Conservation (phyloP, 2,113 vertebrate species). For the Phocoena sinus region DNA sequence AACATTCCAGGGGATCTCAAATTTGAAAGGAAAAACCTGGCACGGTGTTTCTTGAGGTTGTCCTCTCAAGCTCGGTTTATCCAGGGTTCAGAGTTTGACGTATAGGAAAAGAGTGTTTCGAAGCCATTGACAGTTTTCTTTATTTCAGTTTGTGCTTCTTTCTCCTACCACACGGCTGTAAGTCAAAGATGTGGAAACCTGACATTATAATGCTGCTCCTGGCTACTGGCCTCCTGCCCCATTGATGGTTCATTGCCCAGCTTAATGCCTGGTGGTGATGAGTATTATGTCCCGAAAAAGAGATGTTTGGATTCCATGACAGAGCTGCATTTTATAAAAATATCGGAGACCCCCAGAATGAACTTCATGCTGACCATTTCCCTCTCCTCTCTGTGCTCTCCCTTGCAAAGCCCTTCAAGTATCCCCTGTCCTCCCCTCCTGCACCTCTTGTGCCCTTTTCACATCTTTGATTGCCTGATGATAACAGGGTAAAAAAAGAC, state of each 20-base stretch:
- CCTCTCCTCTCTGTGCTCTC: not conserved
- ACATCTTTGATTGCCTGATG: constrained; percentile 64
- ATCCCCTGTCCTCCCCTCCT: not conserved
- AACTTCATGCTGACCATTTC: constrained; percentile 45
- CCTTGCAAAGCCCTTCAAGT: constrained; percentile 18
- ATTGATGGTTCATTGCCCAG: constrained; percentile 26
- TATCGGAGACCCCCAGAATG: constrained; percentile 27
- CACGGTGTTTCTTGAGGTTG: not conserved
- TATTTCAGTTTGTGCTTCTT: constrained; percentile 50
- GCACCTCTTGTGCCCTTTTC: constrained; percentile 55
- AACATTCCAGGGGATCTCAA: constrained; percentile 49
- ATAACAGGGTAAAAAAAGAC: constrained; percentile 74
- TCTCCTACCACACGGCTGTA: constrained; percentile 44
- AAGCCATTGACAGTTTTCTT: constrained; percentile 62
- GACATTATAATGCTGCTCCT: constrained; percentile 49
- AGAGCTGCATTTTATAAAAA: constrained; percentile 64
- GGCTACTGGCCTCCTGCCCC: constrained; percentile 55
- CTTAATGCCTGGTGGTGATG: constrained; percentile 53
- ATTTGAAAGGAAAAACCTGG: constrained; percentile 28
- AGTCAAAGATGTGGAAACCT: constrained; percentile 55
- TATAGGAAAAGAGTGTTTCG: constrained; percentile 58
- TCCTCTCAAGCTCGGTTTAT: constrained; percentile 5
- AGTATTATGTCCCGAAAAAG: constrained; percentile 57
- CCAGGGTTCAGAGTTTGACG: constrained; percentile 41
- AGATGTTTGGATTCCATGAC: constrained; percentile 55